Base-by-base conservation (phyloP, 2,113 vertebrate genomes). In the Erpornis zantholeuca region DNA sequence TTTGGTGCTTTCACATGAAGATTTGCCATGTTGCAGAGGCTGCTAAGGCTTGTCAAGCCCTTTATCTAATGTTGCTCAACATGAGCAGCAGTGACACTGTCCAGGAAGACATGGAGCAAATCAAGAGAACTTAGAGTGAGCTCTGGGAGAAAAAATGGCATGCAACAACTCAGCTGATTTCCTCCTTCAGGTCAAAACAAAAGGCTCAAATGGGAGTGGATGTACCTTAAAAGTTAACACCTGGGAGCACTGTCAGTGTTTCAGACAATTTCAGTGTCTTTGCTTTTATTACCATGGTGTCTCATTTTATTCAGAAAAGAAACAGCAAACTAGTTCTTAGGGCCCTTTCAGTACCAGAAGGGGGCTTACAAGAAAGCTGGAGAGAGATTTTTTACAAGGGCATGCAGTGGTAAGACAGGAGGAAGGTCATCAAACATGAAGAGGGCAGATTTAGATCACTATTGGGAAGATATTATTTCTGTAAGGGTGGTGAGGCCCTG, bases 131-230 rank as follows among this genome's bases (percentile, higher is more conserved):
- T 44, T 66, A 16, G 5, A 79, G 23, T 71, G 23, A 73, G 11
- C 7, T 72, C 44, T 49, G 42, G 5, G 44, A 23, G 6, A 6
- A 60, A 59, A 75, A 42, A 10, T 14, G 50, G 75, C 64, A 70
- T 0, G 0, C 14, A 47, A 9, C 0, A 1, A 33, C 60, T 36
- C 18, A 42, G 17, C 4, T 57, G 19, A 65, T 73, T 28, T 56
- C 12, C 9, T 86, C 33, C 28, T 76, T 68, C 44, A 52, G 20
- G 21, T 45, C 29, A 52, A 68, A 10, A 9, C n/a, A 13, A 75
- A 75, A 35, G 16, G 22, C 20, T 42, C 40, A 35, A 28, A 21
- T 31, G 35, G 33, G 8, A 73, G 33, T 4, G 3, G 6, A 59
- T 33, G 4, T 49, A 45, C 14, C 18, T 45, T 68, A 20, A 33